Evolutionary conservation across 2,888 invertebrate genomes (phyloP).

Genomic region (Lamellibrachia columna): DNA sequence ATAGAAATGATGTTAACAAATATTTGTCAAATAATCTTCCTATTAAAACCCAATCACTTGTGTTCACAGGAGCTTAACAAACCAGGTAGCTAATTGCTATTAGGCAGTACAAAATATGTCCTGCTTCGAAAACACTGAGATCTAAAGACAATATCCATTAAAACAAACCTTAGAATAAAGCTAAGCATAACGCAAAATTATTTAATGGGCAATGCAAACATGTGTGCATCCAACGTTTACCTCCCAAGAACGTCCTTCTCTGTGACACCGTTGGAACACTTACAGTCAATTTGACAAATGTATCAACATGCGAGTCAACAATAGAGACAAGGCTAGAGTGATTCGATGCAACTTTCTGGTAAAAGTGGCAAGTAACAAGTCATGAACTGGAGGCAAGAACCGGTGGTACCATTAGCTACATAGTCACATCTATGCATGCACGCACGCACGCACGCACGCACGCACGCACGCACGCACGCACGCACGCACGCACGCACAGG

Average conservation of each 20-base stretch:
- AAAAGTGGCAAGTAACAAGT: background rate
- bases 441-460: no score
- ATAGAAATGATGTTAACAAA: background rate
- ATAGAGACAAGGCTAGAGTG: background rate
- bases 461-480: no score
- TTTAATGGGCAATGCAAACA: background rate
- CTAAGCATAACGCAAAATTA: background rate
- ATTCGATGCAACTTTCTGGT: no score
- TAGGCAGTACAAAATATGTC: background rate
- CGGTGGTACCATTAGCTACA: background rate
- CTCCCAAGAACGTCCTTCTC: background rate
- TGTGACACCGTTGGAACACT: background rate
- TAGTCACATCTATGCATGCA: background rate
- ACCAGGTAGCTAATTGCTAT: background rate
- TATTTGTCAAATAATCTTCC: background rate
- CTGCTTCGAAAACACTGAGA: background rate
- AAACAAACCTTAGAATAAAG: background rate
- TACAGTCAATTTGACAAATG: background rate
- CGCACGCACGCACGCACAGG: no score
- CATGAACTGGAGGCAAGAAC: no score
- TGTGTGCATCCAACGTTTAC: background rate
- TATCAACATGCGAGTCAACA: background rate
- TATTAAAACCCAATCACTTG: background rate
- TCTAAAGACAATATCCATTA: background rate
- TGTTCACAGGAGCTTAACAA: background rate